Evolutionary conservation across 1,140 invertebrate genomes (phyloP).

Genomic region (Cherax destructor): DNA sequence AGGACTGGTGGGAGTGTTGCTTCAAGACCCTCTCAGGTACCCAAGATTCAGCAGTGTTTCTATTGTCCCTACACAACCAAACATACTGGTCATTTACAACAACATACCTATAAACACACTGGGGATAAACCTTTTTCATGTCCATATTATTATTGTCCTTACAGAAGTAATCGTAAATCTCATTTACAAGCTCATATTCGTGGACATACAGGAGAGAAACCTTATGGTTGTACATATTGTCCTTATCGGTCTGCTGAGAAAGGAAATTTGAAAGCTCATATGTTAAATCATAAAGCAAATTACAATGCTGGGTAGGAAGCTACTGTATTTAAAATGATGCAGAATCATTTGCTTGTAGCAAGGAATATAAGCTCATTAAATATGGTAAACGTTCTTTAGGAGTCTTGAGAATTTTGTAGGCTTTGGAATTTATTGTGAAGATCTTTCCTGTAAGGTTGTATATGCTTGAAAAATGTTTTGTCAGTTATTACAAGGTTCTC

Average conservation of each 20-base stretch:
- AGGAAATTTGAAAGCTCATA: conserved; percentile 22
- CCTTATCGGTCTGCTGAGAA: conserved; percentile 48
- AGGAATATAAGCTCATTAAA: too few species aligned
- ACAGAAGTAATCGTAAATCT: conserved; percentile 52
- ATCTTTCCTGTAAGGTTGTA: too few species aligned
- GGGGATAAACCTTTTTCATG: conserved; percentile 59
- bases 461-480: too few species aligned
- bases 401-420: too few species aligned
- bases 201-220: conserved; percentile 80
- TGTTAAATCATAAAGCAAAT: conserved; percentile 31
- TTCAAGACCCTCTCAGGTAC: conserved; percentile 11
- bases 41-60: conserved; percentile 52
- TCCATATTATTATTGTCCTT: conserved; percentile 39
- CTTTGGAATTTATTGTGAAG: too few species aligned
- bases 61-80: conserved; percentile 55
- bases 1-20: conserved; percentile 20
- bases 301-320: too few species aligned
- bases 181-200: conserved; percentile 60
- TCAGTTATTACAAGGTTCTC: too few species aligned
- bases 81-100: conserved; percentile 74
- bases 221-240: conserved; percentile 19
- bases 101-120: conserved; percentile 75
- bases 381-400: too few species aligned
- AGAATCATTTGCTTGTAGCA: too few species aligned
- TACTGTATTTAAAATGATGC: too few species aligned